These are phyloP conservation scores for Agrilus planipennis DNA, from an alignment of 1,140 invertebrate genomes.

Conservation along the genomic window DNA sequence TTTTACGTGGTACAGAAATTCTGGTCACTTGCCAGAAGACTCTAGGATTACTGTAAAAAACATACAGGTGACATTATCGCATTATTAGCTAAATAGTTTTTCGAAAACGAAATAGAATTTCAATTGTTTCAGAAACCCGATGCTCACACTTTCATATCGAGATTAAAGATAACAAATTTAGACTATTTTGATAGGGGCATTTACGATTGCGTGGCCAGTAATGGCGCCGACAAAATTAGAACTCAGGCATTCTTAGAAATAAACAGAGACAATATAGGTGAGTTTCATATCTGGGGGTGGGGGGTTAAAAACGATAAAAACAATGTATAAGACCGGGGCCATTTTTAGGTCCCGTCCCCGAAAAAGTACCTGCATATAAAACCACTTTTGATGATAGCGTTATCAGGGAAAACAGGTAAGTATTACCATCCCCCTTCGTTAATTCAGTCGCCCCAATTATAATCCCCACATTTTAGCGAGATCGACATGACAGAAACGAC, in stretches of 20 bases:
- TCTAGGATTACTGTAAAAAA: conserved; percentile 41
- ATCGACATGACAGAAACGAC: conserved; percentile 10
- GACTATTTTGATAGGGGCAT: conserved; percentile 55
- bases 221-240: conserved; percentile 45
- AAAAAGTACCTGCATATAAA: conserved; percentile 10
- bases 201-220: conserved; percentile 55
- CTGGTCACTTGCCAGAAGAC: conserved; percentile 36
- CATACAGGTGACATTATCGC: conserved; percentile 14
- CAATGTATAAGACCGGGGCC: neutral
- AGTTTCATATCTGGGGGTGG: conserved; percentile 7
- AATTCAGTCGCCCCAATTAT: neutral
- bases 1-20: conserved; percentile 59
- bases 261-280: conserved; percentile 23
- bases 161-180: conserved; percentile 46
- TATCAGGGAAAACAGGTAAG: too few species aligned
- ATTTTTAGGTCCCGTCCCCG: neutral
- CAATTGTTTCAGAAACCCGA: conserved; percentile 1
- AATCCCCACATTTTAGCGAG: neutral
- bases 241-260: conserved; percentile 50
- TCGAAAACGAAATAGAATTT: neutral
- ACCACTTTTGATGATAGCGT: conserved; percentile 7
- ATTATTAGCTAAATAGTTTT: neutral
- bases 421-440: too few species aligned
- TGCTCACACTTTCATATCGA: conserved; percentile 21
- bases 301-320: too few species aligned